phyloP scores from a whole-genome alignment of 2,888 invertebrate genomes.

The Cheilosia urbana region DNA sequence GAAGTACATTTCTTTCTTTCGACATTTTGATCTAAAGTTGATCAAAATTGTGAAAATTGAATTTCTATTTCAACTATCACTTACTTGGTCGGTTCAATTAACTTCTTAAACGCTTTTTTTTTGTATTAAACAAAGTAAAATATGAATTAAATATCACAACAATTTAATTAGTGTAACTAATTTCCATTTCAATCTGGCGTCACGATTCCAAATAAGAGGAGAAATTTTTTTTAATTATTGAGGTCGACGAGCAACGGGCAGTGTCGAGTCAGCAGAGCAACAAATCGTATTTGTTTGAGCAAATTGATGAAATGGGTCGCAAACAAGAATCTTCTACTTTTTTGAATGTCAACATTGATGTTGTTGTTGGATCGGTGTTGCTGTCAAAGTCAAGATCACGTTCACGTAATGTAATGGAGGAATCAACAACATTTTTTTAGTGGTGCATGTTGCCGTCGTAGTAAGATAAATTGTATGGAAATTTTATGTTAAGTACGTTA shows the following conservation, averaged over 20 bases:
- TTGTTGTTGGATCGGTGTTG: neutral
- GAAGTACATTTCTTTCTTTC: conserved; percentile 76
- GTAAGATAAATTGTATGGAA: neutral
- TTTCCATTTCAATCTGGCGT: conserved; percentile 2
- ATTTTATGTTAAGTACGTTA: too few relatives aligned
- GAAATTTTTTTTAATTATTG: conserved; percentile 47
- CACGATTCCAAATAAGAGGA: neutral
- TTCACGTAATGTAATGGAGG: conserved; percentile 40
- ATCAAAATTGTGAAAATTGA: neutral
- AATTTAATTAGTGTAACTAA: neutral
- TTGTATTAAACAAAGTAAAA: conserved; percentile 9
- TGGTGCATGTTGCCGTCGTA: conserved; percentile 3
- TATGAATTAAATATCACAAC: neutral
- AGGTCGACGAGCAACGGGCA: conserved; percentile 25
- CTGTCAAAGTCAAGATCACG: conserved; percentile 47
- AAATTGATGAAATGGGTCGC: conserved; percentile 50
- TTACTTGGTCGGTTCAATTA: conserved; percentile 16
- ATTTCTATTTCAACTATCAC: neutral
- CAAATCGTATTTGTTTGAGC: conserved; percentile 26
- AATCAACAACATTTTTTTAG: neutral
- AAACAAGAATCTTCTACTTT: conserved; percentile 4
- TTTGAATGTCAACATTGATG: conserved; percentile 1
- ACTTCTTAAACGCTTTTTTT: neutral
- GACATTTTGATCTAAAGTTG: conserved; percentile 44
- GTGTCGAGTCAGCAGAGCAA: conserved; percentile 60